phyloP scores from a whole-genome alignment of 2,113 vertebrate genomes.

The Camelus dromedarius region DNA sequence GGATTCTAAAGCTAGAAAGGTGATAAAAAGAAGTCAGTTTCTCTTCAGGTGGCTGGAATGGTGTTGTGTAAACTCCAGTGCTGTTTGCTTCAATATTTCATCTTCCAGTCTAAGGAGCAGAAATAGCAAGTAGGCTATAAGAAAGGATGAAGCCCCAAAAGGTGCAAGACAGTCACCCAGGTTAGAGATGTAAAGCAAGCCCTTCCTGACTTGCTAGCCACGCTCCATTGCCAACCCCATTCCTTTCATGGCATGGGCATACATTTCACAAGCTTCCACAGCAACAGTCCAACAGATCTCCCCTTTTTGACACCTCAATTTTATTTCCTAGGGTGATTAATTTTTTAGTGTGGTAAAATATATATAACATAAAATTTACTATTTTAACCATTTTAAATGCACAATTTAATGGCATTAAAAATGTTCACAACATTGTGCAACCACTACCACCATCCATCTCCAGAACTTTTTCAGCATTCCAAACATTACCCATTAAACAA shows the following conservation, averaged over 20 bases:
- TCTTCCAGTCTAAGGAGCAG: not conserved
- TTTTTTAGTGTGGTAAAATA: not conserved
- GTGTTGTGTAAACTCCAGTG: not conserved
- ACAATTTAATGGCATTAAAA: too few species aligned
- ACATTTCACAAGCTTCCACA: not conserved
- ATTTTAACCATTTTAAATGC: not conserved
- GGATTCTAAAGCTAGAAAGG: not conserved
- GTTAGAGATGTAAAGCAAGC: not conserved
- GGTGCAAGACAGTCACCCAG: not conserved
- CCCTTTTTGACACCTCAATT: not conserved
- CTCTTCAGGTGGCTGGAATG: not conserved
- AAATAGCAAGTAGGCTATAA: not conserved
- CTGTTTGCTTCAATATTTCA: not conserved
- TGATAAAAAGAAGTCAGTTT: not conserved
- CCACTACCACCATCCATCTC: too few species aligned
- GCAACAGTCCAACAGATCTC: not conserved
- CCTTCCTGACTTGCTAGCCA: not conserved
- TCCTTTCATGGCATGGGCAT: too few species aligned
- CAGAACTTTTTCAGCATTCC: too few species aligned
- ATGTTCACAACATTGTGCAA: too few species aligned
- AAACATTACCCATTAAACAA: too few species aligned
- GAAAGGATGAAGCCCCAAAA: not conserved
- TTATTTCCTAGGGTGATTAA: not conserved
- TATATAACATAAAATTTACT: not conserved
- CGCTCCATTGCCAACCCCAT: not conserved